These are phyloP conservation scores for Artibeus lituratus DNA, from an alignment of 2,797 vertebrate genomes.

Conservation along the genomic window DNA sequence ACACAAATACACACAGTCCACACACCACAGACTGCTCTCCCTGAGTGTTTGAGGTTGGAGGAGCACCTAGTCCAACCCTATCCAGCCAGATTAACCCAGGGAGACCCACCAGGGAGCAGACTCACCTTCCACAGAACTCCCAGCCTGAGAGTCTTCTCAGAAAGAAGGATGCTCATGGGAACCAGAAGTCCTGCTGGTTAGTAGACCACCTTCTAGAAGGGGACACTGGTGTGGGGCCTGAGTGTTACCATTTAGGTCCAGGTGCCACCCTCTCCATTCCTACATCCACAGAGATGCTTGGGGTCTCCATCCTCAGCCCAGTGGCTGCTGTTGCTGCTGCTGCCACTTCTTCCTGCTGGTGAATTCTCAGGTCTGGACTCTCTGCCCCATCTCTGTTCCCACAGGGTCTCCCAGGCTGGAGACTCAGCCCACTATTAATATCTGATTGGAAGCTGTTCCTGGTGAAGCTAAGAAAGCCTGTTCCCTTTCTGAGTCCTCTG, in stretches of 20 bases:
- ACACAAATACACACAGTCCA: not conserved
- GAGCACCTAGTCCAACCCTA: not conserved
- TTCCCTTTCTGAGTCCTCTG: not conserved
- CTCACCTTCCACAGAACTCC: not conserved
- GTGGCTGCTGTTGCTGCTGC: not conserved
- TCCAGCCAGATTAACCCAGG: not conserved
- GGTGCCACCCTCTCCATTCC: not conserved
- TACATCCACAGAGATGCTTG: not conserved
- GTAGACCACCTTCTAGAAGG: too few species aligned
- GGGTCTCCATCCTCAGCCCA: not conserved
- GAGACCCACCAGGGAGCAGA: not conserved
- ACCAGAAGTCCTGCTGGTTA: not conserved
- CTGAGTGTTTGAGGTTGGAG: not conserved
- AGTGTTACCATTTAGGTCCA: too few species aligned
- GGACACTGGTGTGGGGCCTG: too few species aligned
- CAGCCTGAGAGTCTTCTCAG: too few species aligned
- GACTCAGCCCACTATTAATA: not conserved
- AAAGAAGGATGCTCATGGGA: not conserved
- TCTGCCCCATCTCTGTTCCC: not conserved
- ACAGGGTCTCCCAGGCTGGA: not conserved
- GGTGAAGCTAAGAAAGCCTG: rapidly evolving
- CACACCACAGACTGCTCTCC: not conserved
- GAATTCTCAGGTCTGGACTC: not conserved
- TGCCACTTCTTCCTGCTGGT: not conserved
- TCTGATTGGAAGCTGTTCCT: not conserved